Percentiles rank a stretch among this genome's conserved stretches.
Evolutionary conservation across 2,113 vertebrate genomes (phyloP).

Genomic region (Orycteropus afer): DNA sequence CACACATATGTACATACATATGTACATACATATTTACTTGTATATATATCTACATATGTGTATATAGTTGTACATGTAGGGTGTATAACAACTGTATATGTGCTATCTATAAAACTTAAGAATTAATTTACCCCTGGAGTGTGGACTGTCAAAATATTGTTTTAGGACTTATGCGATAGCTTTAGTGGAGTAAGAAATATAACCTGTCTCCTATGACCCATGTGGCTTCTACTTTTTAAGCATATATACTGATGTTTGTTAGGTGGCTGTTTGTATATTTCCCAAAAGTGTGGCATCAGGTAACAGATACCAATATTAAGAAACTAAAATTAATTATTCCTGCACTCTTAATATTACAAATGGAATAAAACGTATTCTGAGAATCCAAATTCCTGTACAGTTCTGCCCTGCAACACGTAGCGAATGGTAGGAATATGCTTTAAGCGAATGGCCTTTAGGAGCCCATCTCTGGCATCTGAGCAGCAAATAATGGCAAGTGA

Average conservation of each 20-base stretch:
- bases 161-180: background rate
- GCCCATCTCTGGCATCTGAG: background rate
- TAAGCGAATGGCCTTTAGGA: background rate
- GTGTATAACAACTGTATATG: background rate
- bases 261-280: background rate
- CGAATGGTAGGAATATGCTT: background rate
- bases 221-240: background rate
- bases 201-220: background rate
- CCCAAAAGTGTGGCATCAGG: background rate
- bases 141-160: background rate
- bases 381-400: background rate
- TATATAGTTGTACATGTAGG: background rate
- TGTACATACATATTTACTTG: background rate
- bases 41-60: background rate
- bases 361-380: background rate
- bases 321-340: background rate
- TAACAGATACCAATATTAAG: background rate
- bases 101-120: background rate
- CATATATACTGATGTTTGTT: background rate
- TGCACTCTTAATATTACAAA: conserved; percentile 34
- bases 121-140: background rate
- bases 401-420: background rate
- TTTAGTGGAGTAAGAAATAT: background rate
- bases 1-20: background rate
- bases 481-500: background rate